Evolutionary conservation across 2,797 vertebrate genomes (phyloP).

Genomic region (Numenius phaeopus): DNA sequence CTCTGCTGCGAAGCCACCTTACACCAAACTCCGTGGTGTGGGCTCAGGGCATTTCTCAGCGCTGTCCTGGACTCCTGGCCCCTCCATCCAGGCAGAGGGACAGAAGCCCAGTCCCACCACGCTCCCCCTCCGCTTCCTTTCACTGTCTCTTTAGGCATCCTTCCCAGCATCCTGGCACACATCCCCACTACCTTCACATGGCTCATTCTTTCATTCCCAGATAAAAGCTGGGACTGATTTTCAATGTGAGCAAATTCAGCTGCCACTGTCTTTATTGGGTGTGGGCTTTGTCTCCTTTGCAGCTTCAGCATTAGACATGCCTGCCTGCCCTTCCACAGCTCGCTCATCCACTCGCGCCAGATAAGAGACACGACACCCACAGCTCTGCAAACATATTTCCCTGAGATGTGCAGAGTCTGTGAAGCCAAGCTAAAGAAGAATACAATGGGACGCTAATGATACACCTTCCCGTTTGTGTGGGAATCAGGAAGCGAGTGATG

Average conservation of each 20-base stretch:
- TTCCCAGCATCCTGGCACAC: background rate
- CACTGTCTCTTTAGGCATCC: background rate
- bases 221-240: background rate
- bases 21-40: background rate
- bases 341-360: background rate
- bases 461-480: background rate
- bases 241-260: background rate
- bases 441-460: background rate
- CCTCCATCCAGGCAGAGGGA: rapidly evolving
- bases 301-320: background rate
- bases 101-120: background rate
- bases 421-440: background rate
- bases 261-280: background rate
- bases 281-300: background rate
- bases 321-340: background rate
- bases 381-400: background rate
- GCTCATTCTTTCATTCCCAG: background rate
- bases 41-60: background rate
- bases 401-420: background rate
- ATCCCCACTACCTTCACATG: background rate
- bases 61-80: rapidly evolving
- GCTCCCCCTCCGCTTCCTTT: background rate
- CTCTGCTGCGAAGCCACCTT: background rate
- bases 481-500: rapidly evolving
- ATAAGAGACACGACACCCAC: background rate